Evolutionary conservation across 2,797 vertebrate species (phyloP).

Genomic region (Acipenser ruthenus): DNA sequence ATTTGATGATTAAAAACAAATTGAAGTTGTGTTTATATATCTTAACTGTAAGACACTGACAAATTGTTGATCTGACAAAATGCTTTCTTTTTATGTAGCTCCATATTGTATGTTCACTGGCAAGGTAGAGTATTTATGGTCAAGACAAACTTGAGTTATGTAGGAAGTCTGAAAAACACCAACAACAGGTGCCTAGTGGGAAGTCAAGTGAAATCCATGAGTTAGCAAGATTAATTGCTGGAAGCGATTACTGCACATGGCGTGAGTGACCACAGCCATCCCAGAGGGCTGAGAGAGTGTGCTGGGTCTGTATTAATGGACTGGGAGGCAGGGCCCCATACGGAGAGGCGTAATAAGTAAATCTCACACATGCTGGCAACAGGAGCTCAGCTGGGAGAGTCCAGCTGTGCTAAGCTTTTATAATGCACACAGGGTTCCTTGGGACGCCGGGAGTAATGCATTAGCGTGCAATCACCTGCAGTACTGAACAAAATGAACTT

Average conservation of each 20-base stretch:
- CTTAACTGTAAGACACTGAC: too few relatives aligned
- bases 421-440: slow-evolving; percentile 10
- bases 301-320: slow-evolving; percentile 20
- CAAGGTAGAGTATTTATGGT: too few relatives aligned
- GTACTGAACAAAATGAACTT: slow-evolving; percentile 8
- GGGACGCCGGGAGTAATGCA: slow-evolving; percentile 12
- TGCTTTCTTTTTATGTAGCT: too few relatives aligned
- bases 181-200: slow-evolving; percentile 9
- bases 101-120: too few relatives aligned
- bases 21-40: too few relatives aligned
- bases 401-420: slow-evolving; percentile 21
- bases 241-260: slow-evolving; percentile 14
- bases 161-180: too few relatives aligned
- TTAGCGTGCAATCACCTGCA: slow-evolving; percentile 12
- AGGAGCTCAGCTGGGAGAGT: slow-evolving; percentile 9
- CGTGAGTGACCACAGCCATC: slow-evolving; percentile 18
- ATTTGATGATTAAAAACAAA: too few relatives aligned
- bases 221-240: slow-evolving; percentile 18
- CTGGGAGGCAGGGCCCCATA: slow-evolving; percentile 18
- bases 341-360: slow-evolving; percentile 14
- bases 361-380: neutral
- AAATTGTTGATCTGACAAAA: too few relatives aligned
- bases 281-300: slow-evolving; percentile 15
- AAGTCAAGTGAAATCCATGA: slow-evolving; percentile 24
- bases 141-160: too few relatives aligned